These are phyloP conservation scores for Diadromus collaris DNA, from an alignment of 2,888 invertebrate genomes.

Conservation along the genomic window DNA sequence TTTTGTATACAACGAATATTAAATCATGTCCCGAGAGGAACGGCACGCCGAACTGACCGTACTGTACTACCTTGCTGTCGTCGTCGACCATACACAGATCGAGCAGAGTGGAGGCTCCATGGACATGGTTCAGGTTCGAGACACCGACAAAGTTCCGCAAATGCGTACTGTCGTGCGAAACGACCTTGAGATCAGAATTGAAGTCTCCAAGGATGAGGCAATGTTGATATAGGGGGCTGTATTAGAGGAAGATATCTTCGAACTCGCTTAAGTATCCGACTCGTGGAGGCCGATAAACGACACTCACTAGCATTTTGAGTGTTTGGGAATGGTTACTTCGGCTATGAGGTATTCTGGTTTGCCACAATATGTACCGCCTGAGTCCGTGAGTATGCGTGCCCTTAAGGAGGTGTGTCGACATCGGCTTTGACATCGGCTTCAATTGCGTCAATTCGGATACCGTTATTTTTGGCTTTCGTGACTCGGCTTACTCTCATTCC, in stretches of 20 bases:
- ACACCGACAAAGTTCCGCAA: neutral
- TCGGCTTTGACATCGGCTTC: too few species aligned
- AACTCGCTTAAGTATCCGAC: conserved; percentile 7
- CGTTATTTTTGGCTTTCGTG: neutral
- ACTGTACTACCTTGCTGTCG: neutral
- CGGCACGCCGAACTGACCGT: conserved; percentile 10
- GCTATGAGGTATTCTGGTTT: too few species aligned
- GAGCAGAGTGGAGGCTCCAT: neutral
- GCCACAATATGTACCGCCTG: too few species aligned
- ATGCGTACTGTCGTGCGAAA: conserved; percentile 1
- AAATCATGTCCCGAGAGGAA: conserved; percentile 31
- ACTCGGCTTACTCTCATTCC: neutral
- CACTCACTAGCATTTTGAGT: too few species aligned
- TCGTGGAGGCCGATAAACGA: too few species aligned
- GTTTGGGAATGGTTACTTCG: too few species aligned
- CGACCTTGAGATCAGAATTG: neutral
- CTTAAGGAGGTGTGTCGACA: too few species aligned
- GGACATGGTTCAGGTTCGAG: neutral
- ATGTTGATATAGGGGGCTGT: too few species aligned
- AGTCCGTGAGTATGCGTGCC: too few species aligned
- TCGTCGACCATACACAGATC: conserved; percentile 25
- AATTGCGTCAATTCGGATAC: conserved; percentile 2
- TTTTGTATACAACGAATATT: conserved; percentile 6
- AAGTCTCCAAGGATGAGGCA: too few species aligned
- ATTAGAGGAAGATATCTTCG: neutral